phyloP scores from a whole-genome alignment of 2,113 vertebrate genomes.

The Scalopus aquaticus region DNA sequence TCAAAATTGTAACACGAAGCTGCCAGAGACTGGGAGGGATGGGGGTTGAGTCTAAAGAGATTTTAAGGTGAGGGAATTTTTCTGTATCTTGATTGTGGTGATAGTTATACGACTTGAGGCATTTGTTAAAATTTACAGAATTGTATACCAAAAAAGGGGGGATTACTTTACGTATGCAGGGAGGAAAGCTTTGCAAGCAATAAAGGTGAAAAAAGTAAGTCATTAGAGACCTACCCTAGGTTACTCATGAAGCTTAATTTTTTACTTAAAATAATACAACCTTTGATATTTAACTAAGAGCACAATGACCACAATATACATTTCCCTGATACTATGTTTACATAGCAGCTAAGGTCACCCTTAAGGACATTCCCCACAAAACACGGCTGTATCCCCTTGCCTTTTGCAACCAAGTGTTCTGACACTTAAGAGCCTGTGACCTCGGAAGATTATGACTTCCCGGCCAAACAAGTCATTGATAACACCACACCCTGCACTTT shows the following conservation, averaged over 20 bases:
- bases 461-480: neutral
- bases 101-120: neutral
- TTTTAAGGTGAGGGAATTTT: neutral
- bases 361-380: neutral
- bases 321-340: constrained; percentile 1
- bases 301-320: neutral
- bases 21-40: neutral
- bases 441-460: neutral
- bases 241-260: neutral
- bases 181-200: neutral
- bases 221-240: neutral
- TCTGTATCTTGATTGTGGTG: neutral
- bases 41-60: neutral
- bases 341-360: neutral
- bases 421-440: constrained; percentile 15
- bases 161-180: neutral
- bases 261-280: constrained; percentile 8
- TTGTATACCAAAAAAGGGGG: neutral
- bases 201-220: neutral
- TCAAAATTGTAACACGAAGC: neutral
- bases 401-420: neutral
- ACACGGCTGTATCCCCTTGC: neutral
- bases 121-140: neutral
- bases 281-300: neutral
- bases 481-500: constrained; percentile 42